These are phyloP conservation scores for Philypnodon macrostomus DNA, from an alignment of 2,797 vertebrate genomes.

Conservation along the genomic window DNA sequence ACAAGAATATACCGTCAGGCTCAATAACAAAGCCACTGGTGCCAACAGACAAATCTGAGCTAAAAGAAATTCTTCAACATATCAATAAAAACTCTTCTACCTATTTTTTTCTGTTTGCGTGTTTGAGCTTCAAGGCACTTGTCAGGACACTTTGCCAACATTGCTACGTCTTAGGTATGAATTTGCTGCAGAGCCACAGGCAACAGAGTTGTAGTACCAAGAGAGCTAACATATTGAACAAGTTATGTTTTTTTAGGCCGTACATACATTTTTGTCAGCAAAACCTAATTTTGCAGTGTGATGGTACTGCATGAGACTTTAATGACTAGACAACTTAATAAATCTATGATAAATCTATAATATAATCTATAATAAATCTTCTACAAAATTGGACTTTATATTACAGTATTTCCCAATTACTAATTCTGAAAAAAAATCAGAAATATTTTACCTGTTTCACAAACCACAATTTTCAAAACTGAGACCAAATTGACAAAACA, in stretches of 20 bases:
- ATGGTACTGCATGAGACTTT: too few relatives aligned
- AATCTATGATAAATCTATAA: too few relatives aligned
- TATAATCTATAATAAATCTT: too few relatives aligned
- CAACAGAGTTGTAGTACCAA: constrained; percentile 6
- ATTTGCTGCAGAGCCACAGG: background rate
- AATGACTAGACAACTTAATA: too few relatives aligned
- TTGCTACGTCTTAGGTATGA: constrained; percentile 10
- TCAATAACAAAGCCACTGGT: background rate
- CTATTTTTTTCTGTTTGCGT: background rate
- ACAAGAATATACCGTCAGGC: background rate
- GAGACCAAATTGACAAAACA: too few relatives aligned
- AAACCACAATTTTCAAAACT: too few relatives aligned
- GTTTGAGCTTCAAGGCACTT: background rate
- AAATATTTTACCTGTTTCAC: too few relatives aligned
- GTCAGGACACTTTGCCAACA: constrained; percentile 4
- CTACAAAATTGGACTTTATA: too few relatives aligned
- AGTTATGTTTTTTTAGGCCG: background rate
- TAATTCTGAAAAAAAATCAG: too few relatives aligned
- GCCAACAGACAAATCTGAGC: background rate
- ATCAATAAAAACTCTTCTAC: background rate
- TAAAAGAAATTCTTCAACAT: background rate
- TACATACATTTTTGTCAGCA: too few relatives aligned
- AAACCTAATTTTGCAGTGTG: too few relatives aligned
- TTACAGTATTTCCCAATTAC: too few relatives aligned
- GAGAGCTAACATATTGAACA: background rate